Conservation (phyloP, 2,888 invertebrate genomes). For the Synergus umbraculus region DNA sequence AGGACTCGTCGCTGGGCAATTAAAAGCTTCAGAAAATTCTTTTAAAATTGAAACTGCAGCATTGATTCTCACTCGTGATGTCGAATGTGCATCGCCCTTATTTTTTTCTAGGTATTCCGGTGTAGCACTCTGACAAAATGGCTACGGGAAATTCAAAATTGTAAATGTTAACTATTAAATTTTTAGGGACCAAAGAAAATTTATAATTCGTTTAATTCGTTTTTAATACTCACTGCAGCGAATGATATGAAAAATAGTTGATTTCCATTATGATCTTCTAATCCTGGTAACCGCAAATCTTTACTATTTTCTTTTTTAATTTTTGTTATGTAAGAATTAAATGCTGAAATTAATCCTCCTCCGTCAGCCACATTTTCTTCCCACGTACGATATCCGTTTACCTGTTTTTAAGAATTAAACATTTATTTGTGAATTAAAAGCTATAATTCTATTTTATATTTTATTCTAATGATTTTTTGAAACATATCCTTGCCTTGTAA, state of each 20-base stretch:
- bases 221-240: conserved; percentile 80
- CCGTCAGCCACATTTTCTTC: conserved; percentile 93
- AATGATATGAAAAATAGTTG: conserved; percentile 89
- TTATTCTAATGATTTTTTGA: conserved; percentile 68
- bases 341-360: conserved; percentile 88
- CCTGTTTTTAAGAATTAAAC: conserved; percentile 72
- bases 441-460: neutral
- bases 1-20: conserved; percentile 74
- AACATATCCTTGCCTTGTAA: conserved; percentile 74
- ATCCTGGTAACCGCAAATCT: conserved; percentile 80
- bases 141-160: conserved; percentile 79
- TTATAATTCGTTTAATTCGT: too few species aligned
- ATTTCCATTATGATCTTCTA: conserved; percentile 81
- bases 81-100: conserved; percentile 82
- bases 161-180: neutral
- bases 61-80: conserved; percentile 82
- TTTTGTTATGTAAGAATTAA: conserved; percentile 79
- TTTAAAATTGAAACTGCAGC: conserved; percentile 82
- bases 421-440: neutral
- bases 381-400: conserved; percentile 84
- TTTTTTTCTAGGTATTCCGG: conserved; percentile 81
- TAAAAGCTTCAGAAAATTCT: conserved; percentile 82
- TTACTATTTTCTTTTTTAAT: conserved; percentile 47
- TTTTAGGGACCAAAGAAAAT: too few species aligned
- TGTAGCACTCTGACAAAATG: conserved; percentile 87